These are phyloP conservation scores for Blastobasis adustella DNA, from an alignment of 2,888 invertebrate species.

Conservation along the genomic window DNA sequence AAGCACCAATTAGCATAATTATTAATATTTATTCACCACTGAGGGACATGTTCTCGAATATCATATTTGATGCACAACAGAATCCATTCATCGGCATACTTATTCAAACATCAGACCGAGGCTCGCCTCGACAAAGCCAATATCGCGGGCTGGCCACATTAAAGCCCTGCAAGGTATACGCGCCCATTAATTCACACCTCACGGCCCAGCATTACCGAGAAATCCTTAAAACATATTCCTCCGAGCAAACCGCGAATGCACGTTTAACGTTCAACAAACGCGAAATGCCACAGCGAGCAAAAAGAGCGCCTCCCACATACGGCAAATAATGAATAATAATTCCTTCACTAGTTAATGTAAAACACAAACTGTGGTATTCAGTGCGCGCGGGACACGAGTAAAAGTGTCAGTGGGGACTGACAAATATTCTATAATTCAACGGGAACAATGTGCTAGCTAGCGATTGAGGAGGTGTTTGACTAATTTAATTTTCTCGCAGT, in stretches of 20 bases:
- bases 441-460: slow-evolving; percentile 17
- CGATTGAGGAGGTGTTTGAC: slow-evolving; percentile 34
- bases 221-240: slow-evolving; percentile 37
- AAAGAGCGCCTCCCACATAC: slow-evolving; percentile 32
- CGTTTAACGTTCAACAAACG: slow-evolving; percentile 53
- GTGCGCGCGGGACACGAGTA: slow-evolving; percentile 22
- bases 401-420: slow-evolving; percentile 27
- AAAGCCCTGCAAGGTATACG: neutral
- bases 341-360: slow-evolving; percentile 48
- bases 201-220: slow-evolving; percentile 36
- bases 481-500: slow-evolving; percentile 47
- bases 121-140: too few species aligned
- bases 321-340: slow-evolving; percentile 57
- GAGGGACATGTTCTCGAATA: too few species aligned
- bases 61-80: too few species aligned
- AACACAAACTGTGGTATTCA: slow-evolving; percentile 17
- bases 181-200: slow-evolving; percentile 22
- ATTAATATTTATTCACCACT: too few species aligned
- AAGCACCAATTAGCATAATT: too few species aligned
- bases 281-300: slow-evolving; percentile 50
- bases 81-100: too few species aligned
- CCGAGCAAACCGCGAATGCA: slow-evolving; percentile 49
- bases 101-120: too few species aligned
- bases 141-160: too few species aligned
- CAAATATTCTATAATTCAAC: slow-evolving; percentile 40